phyloP scores from a whole-genome alignment of 2,888 invertebrate species.

The Scaeva pyrastri region DNA sequence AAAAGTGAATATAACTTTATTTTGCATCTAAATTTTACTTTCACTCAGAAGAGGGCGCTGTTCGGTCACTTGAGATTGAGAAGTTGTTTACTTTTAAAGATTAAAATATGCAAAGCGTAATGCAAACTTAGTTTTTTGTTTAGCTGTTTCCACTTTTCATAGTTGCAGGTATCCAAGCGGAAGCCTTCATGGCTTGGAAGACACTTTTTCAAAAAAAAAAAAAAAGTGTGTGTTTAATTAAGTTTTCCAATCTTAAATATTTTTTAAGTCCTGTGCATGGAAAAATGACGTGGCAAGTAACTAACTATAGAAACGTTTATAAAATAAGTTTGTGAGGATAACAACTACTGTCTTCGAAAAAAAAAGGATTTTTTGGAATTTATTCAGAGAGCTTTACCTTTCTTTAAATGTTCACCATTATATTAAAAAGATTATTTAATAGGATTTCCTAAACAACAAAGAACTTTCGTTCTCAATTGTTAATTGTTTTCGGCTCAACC shows the following conservation, averaged over 20 bases:
- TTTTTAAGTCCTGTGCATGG: no score
- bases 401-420: no score
- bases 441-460: not conserved
- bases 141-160: constrained; percentile 23
- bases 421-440: no score
- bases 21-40: constrained; percentile 48
- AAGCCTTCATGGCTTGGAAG: constrained; percentile 15
- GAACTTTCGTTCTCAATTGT: not conserved
- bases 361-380: no score
- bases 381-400: no score
- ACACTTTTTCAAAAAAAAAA: not conserved
- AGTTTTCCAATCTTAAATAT: not conserved
- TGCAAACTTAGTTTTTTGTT: constrained; percentile 64
- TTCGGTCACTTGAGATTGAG: constrained; percentile 22
- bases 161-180: constrained; percentile 27
- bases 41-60: constrained; percentile 34
- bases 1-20: constrained; percentile 50
- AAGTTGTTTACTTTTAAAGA: not conserved
- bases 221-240: not conserved
- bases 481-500: not conserved
- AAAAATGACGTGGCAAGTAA: no score
- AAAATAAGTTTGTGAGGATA: no score
- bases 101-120: constrained; percentile 3
- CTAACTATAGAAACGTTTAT: no score
- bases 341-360: no score